Base-by-base conservation (phyloP, 2,797 vertebrate species). In the Lacerta agilis region DNA sequence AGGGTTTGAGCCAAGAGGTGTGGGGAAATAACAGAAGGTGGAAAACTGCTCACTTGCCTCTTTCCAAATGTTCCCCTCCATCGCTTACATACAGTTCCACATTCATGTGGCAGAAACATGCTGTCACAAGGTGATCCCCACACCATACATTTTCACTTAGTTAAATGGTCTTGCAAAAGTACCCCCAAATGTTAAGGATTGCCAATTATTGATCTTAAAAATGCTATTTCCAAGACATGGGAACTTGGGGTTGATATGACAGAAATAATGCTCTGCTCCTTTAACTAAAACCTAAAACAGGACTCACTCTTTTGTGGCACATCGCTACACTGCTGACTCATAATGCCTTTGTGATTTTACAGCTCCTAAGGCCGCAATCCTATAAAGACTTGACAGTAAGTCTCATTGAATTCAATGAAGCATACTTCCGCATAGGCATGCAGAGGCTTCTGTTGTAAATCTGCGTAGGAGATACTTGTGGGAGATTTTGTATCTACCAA, bases 21-120 rank as follows among this genome's bases (percentile, higher is more conserved):
- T 88, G 29, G 88, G 92, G 92, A 91, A 75, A 76, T 69, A 69
- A 90, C 82, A 80, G 49, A 7, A 87, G 69, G 92, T 90, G 17
- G 71, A 43, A 79, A 89, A 27, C 66, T 33, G 13, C 64, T 79
- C 45, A 86, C 45, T 17, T 79, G 8, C 49, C 58, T 64, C 45
- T 82, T 29, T 23, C 41, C n/a, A 67, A n/a, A 36, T 29, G 73
- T 82, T 38, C 45, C 25, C 55, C 67, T 86, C 61, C 23, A 55
- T 13, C 20, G 10, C 41, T 76, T 58, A 67, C 80, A 64, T 27
- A 55, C 45, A 45, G 45, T 82, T 76, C 27, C 58, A 76, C 43
- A 75, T 87, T 66, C 58, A 33, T 23, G 72, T 82, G 79, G 71
- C 33, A 2, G 17, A 80, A 27, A 43, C 67, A 72, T 49, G 61